Evolutionary conservation across 1,140 invertebrate species (phyloP), one percentile per base, ranked within the genome.

Genomic region (Chelonus insularis): DNA sequence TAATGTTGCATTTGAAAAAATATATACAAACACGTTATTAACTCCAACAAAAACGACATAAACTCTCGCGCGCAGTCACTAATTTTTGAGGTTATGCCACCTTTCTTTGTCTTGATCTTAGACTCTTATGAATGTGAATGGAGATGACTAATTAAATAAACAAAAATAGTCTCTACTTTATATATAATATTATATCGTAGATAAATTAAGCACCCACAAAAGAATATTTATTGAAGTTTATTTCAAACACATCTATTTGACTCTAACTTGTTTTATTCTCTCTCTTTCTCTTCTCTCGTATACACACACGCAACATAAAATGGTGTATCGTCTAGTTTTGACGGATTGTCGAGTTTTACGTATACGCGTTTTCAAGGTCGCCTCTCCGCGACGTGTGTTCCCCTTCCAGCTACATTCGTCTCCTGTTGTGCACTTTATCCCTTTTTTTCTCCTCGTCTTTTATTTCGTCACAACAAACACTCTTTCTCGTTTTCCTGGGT

Each of bases 11-110:
- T 50, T 11, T 37, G 5, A 5, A 36, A 25, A 59, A 39, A n/a
- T 54, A 20, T 25, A 32, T 54, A 21, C 47, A 14, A 14, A 11
- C 29, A 9, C 25, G 29, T 39, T 51, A 29, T 62, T 16, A 16
- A 16, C 2, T 21, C n/a, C n/a, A 36, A 43, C 37, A 52, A 45
- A 63, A 57, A 55, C 20, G 36, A 51, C 47, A 45, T 21, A 36
- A 67, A 66, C 48, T 62, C 64, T 58, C 63, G 63, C 57, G 57
- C 66, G 41, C 47, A 50, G 21, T 50, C 52, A 43, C 51, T 18
- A 18, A 45, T 37, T 56, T 71, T 73, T 65, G 69, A 73, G 72
- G 72, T 73, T 73, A 73, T 69, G 66, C 69, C 50, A 63, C 62
- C 39, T 29, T 29, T 29, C 25, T 29, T 29, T 29, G 25, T 29